Conservation (phyloP, 2,113 vertebrate species). For the Pimephales promelas region DNA sequence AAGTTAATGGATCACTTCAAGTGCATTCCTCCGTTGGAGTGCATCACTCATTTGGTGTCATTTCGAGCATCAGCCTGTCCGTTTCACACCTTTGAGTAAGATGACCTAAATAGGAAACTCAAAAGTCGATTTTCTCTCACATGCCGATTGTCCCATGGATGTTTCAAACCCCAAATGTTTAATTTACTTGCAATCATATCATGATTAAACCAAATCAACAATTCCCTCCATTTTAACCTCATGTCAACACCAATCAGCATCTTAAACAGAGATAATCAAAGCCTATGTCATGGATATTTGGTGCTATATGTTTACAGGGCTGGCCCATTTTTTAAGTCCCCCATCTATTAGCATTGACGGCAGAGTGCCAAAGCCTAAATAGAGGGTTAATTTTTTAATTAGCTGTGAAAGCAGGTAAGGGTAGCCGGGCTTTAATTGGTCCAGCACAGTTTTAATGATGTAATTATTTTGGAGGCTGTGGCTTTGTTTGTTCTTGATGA, state of each 20-base stretch:
- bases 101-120: slow-evolving; percentile 14
- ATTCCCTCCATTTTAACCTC: slow-evolving; percentile 71
- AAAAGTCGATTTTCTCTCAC: not conserved
- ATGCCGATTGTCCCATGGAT: not conserved
- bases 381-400: slow-evolving; percentile 60
- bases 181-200: slow-evolving; percentile 61
- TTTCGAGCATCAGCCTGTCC: slow-evolving; percentile 14
- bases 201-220: slow-evolving; percentile 72
- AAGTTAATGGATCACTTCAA: slow-evolving; percentile 72
- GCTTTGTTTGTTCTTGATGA: slow-evolving; percentile 52
- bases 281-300: slow-evolving; percentile 52
- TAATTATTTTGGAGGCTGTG: slow-evolving; percentile 57
- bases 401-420: slow-evolving; percentile 60
- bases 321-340: slow-evolving; percentile 22
- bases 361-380: slow-evolving; percentile 58
- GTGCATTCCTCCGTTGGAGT: slow-evolving; percentile 55
- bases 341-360: slow-evolving; percentile 52
- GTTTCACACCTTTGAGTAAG: slow-evolving; percentile 19
- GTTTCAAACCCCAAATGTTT: slow-evolving; percentile 50
- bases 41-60: slow-evolving; percentile 44
- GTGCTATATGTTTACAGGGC: slow-evolving; percentile 54
- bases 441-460: slow-evolving; percentile 53
- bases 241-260: slow-evolving; percentile 77
- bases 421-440: slow-evolving; percentile 54
- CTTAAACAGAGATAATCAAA: slow-evolving; percentile 67